Percentiles rank a stretch among this genome's conserved stretches.
phyloP scores from a whole-genome alignment of 2,888 invertebrate genomes.

The Campopleginae sp. region DNA sequence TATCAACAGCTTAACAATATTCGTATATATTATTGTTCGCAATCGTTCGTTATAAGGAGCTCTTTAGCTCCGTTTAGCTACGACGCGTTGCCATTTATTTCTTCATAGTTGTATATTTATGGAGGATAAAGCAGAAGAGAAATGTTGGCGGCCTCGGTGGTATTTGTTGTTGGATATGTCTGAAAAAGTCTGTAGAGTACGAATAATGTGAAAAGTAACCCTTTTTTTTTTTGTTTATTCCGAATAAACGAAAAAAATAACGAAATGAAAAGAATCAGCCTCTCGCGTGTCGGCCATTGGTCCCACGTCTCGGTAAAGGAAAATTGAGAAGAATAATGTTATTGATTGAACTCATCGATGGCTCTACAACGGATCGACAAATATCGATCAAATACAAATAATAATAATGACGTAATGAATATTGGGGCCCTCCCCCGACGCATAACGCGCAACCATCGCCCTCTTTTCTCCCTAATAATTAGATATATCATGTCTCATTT shows the following conservation, averaged over 20 bases:
- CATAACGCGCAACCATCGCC: too few relatives aligned
- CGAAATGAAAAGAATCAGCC: slow-evolving; percentile 28
- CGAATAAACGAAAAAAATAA: not conserved
- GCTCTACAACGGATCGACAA: not conserved
- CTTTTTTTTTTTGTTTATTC: too few relatives aligned
- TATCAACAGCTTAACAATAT: not conserved
- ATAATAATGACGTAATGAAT: not conserved
- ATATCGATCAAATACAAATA: not conserved
- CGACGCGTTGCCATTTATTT: too few relatives aligned
- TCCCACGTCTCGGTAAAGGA: slow-evolving; percentile 59
- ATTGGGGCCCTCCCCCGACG: slow-evolving; percentile 34
- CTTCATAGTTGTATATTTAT: not conserved
- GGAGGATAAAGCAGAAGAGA: not conserved
- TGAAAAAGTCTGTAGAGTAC: not conserved
- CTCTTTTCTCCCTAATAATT: slow-evolving; percentile 52
- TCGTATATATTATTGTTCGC: not conserved
- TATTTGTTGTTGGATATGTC: not conserved
- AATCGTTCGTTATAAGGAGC: not conserved
- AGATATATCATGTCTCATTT: slow-evolving; percentile 47
- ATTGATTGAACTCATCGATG: not conserved
- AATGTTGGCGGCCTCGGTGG: not conserved
- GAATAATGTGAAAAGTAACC: not conserved
- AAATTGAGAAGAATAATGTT: not conserved
- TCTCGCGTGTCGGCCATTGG: slow-evolving; percentile 63
- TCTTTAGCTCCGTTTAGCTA: too few relatives aligned